Percentiles rank a stretch among this genome's conserved stretches.
Conservation (phyloP, 1,140 invertebrate species). For the Trichomalopsis sarcophagae region DNA sequence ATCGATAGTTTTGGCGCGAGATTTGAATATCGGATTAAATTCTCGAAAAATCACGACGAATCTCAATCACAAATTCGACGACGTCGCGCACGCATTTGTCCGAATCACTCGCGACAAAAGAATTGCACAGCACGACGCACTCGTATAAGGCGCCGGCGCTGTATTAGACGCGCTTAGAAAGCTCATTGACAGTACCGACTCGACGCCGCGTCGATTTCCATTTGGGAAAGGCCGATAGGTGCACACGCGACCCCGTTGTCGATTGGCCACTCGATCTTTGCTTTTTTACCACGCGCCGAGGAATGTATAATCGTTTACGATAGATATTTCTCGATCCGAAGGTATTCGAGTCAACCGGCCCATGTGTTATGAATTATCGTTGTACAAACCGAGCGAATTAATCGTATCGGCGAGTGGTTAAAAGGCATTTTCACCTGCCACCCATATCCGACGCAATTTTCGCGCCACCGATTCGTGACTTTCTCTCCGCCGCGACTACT, state of each 20-base stretch:
- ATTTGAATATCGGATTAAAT: no score
- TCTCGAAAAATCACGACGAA: no score
- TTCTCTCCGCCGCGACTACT: neutral
- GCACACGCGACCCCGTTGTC: neutral
- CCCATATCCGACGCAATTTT: neutral
- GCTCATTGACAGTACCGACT: constrained; percentile 43
- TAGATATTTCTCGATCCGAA: no score
- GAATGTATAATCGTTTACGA: no score
- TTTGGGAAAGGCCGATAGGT: constrained; percentile 44
- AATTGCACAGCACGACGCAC: constrained; percentile 1
- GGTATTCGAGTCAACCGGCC: no score
- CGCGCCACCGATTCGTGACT: neutral
- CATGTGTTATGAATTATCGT: no score
- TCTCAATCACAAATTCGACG: neutral
- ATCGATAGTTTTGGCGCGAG: no score
- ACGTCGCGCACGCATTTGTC: neutral
- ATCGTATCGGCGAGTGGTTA: neutral
- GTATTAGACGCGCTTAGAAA: constrained; percentile 62
- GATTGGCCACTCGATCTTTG: neutral
- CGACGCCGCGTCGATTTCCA: constrained; percentile 59
- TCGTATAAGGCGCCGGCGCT: neutral
- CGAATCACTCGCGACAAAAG: neutral
- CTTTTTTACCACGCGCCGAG: neutral
- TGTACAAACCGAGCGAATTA: neutral
- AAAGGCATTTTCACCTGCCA: neutral